These are phyloP conservation scores for Actenoides lindsayi DNA, from an alignment of 2,113 vertebrate species.

Conservation along the genomic window DNA sequence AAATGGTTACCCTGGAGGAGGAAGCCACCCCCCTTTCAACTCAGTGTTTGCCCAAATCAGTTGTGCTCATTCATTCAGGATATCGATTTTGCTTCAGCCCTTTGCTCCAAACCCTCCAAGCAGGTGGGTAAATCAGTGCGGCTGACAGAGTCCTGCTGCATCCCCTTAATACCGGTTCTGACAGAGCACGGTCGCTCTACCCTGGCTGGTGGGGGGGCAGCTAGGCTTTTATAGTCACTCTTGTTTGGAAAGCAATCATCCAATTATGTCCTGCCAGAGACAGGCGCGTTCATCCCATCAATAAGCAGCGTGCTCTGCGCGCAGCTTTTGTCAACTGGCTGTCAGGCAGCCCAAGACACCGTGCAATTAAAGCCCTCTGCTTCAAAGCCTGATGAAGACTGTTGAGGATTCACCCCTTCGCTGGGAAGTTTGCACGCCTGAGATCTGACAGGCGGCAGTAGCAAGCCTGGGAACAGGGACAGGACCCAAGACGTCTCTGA, in stretches of 20 bases:
- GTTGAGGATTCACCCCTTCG: accelerated
- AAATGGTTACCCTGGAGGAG: neutral
- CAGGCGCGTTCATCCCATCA: accelerated
- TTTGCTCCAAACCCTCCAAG: neutral
- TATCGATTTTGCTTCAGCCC: neutral
- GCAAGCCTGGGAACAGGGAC: neutral
- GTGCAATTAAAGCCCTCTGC: neutral
- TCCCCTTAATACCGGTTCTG: neutral
- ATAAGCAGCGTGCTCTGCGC: accelerated
- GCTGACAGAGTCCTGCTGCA: neutral
- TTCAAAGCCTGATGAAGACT: neutral
- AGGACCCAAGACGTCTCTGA: neutral
- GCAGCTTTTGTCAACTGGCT: neutral
- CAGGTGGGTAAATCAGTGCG: accelerated
- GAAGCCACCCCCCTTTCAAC: neutral
- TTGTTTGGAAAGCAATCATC: neutral
- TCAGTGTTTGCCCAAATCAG: neutral
- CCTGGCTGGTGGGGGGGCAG: neutral
- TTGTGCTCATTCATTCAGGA: neutral
- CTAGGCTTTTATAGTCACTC: neutral
- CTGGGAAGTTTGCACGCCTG: neutral
- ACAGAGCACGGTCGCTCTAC: accelerated
- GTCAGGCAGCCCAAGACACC: neutral
- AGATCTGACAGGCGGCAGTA: accelerated
- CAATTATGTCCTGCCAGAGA: neutral